phyloP scores from a whole-genome alignment of 2,113 vertebrate species.

The Cebus imitator region DNA sequence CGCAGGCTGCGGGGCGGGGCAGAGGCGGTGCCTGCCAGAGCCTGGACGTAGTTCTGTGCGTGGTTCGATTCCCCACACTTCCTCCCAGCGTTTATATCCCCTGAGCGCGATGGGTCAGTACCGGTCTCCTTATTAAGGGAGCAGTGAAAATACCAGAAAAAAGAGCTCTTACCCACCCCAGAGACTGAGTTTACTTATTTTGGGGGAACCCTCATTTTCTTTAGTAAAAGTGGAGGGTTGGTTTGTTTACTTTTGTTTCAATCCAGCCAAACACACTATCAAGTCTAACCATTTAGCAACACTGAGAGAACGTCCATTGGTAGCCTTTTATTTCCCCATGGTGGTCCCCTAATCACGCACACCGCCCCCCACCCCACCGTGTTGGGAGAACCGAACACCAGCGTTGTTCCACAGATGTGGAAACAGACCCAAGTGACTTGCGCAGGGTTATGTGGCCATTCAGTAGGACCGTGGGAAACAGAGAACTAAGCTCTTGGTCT shows the following conservation, averaged over 20 bases:
- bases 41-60: rapidly evolving
- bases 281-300: background rate
- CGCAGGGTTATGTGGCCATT: background rate
- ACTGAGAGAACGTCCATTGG: background rate
- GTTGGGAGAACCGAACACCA: background rate
- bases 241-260: background rate
- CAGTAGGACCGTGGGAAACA: background rate
- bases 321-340: background rate
- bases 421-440: background rate
- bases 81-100: rapidly evolving
- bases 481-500: background rate
- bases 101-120: rapidly evolving
- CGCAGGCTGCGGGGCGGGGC: rapidly evolving
- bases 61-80: rapidly evolving
- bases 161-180: background rate
- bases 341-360: background rate
- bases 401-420: background rate
- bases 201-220: background rate
- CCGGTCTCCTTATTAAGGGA: background rate
- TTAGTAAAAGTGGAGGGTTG: background rate
- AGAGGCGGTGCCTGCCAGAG: no score
- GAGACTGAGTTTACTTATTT: background rate
- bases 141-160: background rate
- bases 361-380: no score
- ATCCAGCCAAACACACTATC: background rate